A percentile compares a stretch with the other conserved stretches of the same genome.
Evolutionary conservation across 2,888 invertebrate genomes (phyloP).

Genomic region (Serripes groenlandicus): DNA sequence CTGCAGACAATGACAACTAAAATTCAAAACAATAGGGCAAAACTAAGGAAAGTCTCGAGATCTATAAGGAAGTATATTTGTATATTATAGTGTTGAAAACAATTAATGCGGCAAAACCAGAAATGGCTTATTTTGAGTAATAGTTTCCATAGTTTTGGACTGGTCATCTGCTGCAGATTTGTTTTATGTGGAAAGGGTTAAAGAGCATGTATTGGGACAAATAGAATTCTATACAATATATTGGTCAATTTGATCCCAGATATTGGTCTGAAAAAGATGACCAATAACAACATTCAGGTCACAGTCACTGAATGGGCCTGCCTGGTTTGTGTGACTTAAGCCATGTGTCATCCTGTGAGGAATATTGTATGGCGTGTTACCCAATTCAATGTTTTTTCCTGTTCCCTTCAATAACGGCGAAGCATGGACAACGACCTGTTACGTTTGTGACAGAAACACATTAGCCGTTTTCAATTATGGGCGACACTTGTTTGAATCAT

Average conservation of each 20-base stretch:
- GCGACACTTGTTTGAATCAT: neutral
- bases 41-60: no score
- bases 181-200: no score
- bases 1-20: no score
- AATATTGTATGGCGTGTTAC: neutral
- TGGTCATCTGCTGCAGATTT: no score
- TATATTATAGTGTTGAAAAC: no score
- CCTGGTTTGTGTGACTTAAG: neutral
- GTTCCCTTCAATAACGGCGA: neutral
- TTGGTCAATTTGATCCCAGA: neutral
- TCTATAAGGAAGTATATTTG: no score
- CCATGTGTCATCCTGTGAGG: constrained; percentile 1
- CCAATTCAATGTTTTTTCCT: neutral
- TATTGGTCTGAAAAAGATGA: neutral
- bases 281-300: neutral
- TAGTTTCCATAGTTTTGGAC: no score
- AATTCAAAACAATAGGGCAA: no score
- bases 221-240: neutral
- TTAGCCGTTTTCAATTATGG: constrained; percentile 6
- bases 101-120: no score
- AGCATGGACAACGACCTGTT: constrained; percentile 1
- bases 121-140: no score
- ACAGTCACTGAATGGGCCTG: neutral
- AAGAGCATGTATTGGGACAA: neutral
- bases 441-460: constrained; percentile 6